Evolutionary conservation across 2,888 invertebrate species (phyloP).

Genomic region (Anthrax anthrax): DNA sequence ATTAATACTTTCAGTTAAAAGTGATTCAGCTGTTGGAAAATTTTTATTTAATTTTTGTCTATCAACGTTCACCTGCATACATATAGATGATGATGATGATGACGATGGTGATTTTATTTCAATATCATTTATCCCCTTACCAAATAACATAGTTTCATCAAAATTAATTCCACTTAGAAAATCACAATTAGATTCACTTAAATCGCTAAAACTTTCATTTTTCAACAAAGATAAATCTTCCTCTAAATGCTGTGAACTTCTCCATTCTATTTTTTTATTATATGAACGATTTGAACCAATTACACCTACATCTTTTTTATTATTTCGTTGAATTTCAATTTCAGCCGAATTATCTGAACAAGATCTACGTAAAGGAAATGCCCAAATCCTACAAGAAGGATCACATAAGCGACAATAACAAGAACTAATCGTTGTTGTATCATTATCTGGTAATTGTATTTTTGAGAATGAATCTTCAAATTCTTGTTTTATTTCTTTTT

Average conservation of each 20-base stretch:
- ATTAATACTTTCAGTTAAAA: slow-evolving; percentile 31
- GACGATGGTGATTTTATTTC: not conserved
- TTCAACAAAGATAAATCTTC: slow-evolving; percentile 3
- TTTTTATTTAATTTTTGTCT: not conserved
- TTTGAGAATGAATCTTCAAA: not conserved
- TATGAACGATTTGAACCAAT: slow-evolving; percentile 16
- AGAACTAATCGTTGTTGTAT: slow-evolving; percentile 7
- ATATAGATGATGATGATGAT: not conserved
- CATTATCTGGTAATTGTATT: slow-evolving; percentile 3
- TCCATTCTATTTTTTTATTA: slow-evolving; percentile 17
- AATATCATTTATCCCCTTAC: slow-evolving; percentile 7
- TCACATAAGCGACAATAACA: slow-evolving; percentile 26
- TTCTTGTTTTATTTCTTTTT: not conserved
- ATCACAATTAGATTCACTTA: slow-evolving; percentile 25
- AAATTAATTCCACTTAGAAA: slow-evolving; percentile 31
- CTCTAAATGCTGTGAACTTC: slow-evolving; percentile 15
- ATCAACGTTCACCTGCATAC: not conserved
- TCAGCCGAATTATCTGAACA: slow-evolving; percentile 28
- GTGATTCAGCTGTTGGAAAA: slow-evolving; percentile 23
- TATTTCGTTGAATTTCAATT: slow-evolving; percentile 13
- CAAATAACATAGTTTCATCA: slow-evolving; percentile 29
- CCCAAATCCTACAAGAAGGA: slow-evolving; percentile 32
- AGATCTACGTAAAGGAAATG: slow-evolving; percentile 31
- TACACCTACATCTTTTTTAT: slow-evolving; percentile 17
- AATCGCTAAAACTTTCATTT: slow-evolving; percentile 22